Evolutionary conservation across 2,797 vertebrate species (phyloP).

Genomic region (Liasis olivaceus): DNA sequence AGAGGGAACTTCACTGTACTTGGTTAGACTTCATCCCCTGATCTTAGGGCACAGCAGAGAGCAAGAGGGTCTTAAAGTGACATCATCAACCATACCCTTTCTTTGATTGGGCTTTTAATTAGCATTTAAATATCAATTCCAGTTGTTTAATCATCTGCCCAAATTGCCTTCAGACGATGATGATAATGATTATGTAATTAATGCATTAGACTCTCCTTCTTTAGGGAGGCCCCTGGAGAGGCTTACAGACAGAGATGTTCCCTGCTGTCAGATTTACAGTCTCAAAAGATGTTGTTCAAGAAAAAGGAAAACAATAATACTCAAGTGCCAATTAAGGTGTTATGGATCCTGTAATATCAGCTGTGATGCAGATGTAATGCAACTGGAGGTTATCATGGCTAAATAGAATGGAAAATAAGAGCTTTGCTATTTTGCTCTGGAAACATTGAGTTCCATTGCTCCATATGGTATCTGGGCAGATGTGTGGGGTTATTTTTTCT

Average conservation of each 20-base stretch:
- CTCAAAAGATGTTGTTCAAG: background rate
- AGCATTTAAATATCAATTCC: no score
- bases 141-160: no score
- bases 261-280: background rate
- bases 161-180: no score
- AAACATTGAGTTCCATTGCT: background rate
- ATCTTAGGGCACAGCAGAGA: no score
- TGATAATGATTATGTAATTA: background rate
- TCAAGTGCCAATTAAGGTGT: background rate
- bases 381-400: background rate
- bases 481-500: background rate
- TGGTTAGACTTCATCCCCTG: no score
- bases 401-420: background rate
- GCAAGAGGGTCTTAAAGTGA: no score
- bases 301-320: background rate
- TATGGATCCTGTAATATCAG: background rate
- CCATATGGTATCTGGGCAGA: slow-evolving; percentile 19
- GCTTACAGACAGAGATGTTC: background rate
- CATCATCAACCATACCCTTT: no score
- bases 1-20: no score
- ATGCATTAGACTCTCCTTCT: background rate
- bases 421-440: background rate
- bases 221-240: background rate
- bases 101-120: no score
- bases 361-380: background rate